Evolutionary conservation across 2,113 vertebrate species (phyloP).

Genomic region (Protomyctophum bolini): DNA sequence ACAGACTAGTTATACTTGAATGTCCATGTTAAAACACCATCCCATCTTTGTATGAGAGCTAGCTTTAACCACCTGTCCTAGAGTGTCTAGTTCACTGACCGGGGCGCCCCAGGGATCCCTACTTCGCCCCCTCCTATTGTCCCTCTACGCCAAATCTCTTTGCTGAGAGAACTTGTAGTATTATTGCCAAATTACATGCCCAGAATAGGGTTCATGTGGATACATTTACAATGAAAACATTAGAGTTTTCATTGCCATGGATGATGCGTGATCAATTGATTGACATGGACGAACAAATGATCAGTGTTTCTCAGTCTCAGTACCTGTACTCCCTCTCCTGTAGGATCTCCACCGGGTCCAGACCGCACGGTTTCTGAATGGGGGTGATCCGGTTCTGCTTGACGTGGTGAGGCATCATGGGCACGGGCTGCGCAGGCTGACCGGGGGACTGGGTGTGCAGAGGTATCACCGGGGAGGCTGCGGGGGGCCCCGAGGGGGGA

Average conservation of each 20-base stretch:
- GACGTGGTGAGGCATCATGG: constrained; percentile 89
- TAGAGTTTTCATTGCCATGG: too few species aligned
- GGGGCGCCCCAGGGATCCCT: too few species aligned
- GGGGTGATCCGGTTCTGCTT: constrained; percentile 96
- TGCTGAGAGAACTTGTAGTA: too few species aligned
- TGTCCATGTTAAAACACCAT: too few species aligned
- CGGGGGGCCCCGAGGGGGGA: constrained; percentile 88
- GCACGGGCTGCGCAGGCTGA: constrained; percentile 87
- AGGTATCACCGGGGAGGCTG: constrained; percentile 92
- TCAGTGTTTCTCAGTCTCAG: not conserved
- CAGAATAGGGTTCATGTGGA: too few species aligned
- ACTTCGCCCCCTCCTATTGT: too few species aligned
- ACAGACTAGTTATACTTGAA: not conserved
- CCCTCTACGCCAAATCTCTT: too few species aligned
- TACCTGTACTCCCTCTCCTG: constrained; percentile 97
- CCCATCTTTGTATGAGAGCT: too few species aligned
- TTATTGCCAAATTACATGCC: too few species aligned
- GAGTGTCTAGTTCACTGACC: too few species aligned
- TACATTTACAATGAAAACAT: too few species aligned
- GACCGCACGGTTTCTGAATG: constrained; percentile 92
- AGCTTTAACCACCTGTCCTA: too few species aligned
- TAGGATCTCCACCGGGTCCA: constrained; percentile 93
- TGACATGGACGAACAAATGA: not conserved
- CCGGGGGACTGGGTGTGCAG: constrained; percentile 93
- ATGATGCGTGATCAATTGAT: not conserved